Evolutionary conservation across 1,140 invertebrate species (phyloP).

Genomic region (Eriocheir sinensis): DNA sequence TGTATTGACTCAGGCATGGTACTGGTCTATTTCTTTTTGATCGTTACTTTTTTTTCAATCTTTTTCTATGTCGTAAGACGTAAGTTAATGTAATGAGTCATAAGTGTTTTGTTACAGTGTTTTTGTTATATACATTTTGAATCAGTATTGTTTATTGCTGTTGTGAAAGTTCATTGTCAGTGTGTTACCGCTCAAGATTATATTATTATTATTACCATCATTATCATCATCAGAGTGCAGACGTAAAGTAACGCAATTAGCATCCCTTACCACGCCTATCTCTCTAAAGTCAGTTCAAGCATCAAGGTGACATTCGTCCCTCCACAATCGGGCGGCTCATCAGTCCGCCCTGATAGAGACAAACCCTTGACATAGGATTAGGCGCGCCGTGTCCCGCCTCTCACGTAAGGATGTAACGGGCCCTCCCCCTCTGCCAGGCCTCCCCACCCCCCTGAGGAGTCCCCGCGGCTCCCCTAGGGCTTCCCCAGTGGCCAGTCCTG

Average conservation of each 20-base stretch:
- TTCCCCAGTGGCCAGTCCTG: slow-evolving; percentile 53
- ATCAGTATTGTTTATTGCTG: neutral
- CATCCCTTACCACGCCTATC: slow-evolving; percentile 51
- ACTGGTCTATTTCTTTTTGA: slow-evolving; percentile 27
- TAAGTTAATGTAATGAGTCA: slow-evolving; percentile 43
- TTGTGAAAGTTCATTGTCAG: neutral
- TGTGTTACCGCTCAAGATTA: slow-evolving; percentile 32
- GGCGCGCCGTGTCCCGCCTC: neutral
- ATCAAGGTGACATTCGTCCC: slow-evolving; percentile 34
- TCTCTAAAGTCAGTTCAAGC: slow-evolving; percentile 56
- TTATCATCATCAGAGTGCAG: slow-evolving; percentile 29
- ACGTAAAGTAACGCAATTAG: neutral
- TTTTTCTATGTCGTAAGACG: slow-evolving; percentile 65
- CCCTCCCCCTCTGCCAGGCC: slow-evolving; percentile 45
- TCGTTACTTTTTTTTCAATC: slow-evolving; percentile 40
- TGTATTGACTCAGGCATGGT: slow-evolving; percentile 73
- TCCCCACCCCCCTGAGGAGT: slow-evolving; percentile 70
- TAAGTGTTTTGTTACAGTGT: slow-evolving; percentile 28
- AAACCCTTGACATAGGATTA: neutral
- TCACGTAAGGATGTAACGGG: slow-evolving; percentile 48
- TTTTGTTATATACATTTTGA: slow-evolving; percentile 20
- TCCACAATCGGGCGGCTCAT: neutral
- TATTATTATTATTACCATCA: neutral
- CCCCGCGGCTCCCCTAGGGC: slow-evolving; percentile 57
- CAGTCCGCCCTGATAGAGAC: neutral